phyloP scores from a whole-genome alignment of 2,113 vertebrate species.

The Chaetorhynchus papuensis region DNA sequence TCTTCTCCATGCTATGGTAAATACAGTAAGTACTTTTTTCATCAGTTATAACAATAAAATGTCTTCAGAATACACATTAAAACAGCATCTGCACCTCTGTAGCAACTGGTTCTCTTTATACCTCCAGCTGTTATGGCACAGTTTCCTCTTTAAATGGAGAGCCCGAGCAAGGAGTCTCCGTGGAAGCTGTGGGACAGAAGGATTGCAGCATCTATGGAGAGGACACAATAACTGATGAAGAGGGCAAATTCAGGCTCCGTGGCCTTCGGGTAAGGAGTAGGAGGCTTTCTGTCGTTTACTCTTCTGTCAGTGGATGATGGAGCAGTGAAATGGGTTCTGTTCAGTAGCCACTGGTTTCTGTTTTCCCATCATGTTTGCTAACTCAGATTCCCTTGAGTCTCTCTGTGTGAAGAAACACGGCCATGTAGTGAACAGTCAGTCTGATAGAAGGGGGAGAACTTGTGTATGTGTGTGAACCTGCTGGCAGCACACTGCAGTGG shows the following conservation, averaged over 20 bases:
- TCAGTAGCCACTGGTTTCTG: not conserved
- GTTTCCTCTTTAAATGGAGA: constrained; percentile 94
- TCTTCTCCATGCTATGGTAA: not conserved
- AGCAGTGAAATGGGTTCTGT: not conserved
- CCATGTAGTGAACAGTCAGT: not conserved
- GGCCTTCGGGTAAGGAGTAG: constrained; percentile 85
- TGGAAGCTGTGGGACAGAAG: constrained; percentile 90
- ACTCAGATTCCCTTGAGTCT: not conserved
- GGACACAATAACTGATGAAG: constrained; percentile 93
- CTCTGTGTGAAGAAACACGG: not conserved
- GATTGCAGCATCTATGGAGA: constrained; percentile 91
- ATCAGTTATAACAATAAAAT: not conserved
- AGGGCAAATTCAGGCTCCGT: constrained; percentile 90
- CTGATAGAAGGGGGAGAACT: not conserved
- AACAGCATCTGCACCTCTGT: not conserved
- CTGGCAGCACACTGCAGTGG: not conserved
- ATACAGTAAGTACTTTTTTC: not conserved
- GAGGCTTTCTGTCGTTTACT: not conserved
- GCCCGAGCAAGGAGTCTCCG: constrained; percentile 88
- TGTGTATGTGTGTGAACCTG: not conserved
- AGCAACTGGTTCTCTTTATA: not conserved
- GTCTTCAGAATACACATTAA: not conserved
- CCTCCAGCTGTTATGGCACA: constrained; percentile 86
- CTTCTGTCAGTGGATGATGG: not conserved
- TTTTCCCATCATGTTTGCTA: not conserved